Evolutionary conservation across 2,888 invertebrate genomes (phyloP).

Genomic region (Diogma glabrata): DNA sequence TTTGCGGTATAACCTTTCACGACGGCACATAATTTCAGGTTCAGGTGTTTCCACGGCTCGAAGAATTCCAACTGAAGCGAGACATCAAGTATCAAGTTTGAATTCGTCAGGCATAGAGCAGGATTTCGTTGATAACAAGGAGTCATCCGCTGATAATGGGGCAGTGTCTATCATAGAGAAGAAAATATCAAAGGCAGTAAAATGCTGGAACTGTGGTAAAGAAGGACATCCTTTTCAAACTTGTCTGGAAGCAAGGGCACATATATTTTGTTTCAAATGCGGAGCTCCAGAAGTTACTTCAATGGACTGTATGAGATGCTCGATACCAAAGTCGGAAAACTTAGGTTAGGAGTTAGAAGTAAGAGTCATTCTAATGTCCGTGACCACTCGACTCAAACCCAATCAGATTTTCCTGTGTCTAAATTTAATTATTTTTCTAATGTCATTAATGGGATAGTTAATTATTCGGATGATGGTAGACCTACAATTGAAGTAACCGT

Average conservation of each 20-base stretch:
- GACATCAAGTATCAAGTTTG: too few species aligned
- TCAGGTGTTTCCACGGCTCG: too few species aligned
- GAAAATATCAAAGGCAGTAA: too few species aligned
- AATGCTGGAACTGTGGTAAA: neutral
- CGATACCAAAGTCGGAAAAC: neutral
- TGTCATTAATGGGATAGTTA: neutral
- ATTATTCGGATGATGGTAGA: neutral
- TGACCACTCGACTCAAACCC: neutral
- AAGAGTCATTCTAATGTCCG: neutral
- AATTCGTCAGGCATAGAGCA: too few species aligned
- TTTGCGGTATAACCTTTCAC: neutral
- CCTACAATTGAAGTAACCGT: neutral
- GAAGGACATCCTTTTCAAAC: neutral
- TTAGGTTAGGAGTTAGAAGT: neutral
- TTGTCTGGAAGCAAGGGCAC: neutral
- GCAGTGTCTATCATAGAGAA: too few species aligned
- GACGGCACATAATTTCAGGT: too few species aligned
- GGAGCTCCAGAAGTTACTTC: neutral
- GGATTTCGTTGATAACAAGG: too few species aligned
- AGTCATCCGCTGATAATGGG: too few species aligned
- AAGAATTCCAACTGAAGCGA: too few species aligned
- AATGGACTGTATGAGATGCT: neutral
- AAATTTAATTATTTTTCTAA: neutral
- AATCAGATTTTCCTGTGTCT: too few species aligned
- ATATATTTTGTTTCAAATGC: neutral